These are phyloP conservation scores for Nannoperca obscura DNA, from an alignment of 2,797 vertebrate genomes.

Conservation along the genomic window DNA sequence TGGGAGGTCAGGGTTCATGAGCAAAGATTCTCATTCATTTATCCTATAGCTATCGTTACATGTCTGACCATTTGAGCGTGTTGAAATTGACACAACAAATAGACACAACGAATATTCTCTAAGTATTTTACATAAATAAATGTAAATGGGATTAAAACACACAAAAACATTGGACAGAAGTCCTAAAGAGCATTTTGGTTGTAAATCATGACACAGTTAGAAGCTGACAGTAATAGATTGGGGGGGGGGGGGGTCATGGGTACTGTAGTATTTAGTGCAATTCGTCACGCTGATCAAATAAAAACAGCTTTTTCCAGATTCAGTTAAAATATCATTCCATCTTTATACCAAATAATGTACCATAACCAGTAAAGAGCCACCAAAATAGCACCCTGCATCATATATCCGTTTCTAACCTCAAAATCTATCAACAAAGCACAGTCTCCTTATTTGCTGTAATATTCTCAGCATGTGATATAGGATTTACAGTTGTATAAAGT, in stretches of 20 bases:
- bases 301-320: neutral
- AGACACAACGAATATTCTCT: no score
- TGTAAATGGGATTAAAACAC: neutral
- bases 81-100: neutral
- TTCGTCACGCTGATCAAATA: neutral
- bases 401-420: conserved; percentile 5
- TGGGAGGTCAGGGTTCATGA: neutral
- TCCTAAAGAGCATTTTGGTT: neutral
- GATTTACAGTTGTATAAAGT: conserved; percentile 6
- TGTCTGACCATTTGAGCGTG: neutral
- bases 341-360: neutral
- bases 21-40: neutral
- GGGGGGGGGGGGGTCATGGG: no score
- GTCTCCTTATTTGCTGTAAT: neutral
- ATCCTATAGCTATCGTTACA: neutral
- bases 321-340: neutral
- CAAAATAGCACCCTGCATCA: no score
- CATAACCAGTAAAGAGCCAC: conserved; percentile 9
- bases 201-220: neutral
- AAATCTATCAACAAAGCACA: neutral
- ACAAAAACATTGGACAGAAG: neutral
- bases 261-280: neutral
- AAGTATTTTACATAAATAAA: neutral
- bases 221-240: neutral
- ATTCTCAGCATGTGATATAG: neutral